phyloP scores from a whole-genome alignment of 2,113 vertebrate genomes.

The Indicator maculatus region DNA sequence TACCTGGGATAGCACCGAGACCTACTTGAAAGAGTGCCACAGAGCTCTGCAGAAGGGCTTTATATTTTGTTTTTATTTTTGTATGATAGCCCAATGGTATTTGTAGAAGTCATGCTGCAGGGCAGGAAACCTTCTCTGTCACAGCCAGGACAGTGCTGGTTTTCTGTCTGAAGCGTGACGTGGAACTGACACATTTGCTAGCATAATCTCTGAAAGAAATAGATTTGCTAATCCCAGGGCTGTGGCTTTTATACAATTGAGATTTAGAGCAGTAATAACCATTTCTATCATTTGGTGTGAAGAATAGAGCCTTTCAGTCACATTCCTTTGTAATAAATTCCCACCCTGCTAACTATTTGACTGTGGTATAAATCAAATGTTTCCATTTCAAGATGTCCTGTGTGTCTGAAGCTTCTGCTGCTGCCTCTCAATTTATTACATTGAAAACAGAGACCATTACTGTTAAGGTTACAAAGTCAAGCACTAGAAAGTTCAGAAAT shows the following conservation, averaged over 20 bases:
- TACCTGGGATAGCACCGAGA: background rate
- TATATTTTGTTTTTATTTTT: background rate
- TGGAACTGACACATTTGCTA: background rate
- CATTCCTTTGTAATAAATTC: conserved; percentile 19
- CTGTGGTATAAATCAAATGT: conserved; percentile 14
- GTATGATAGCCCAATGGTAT: background rate
- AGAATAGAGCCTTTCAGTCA: background rate
- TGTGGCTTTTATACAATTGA: background rate
- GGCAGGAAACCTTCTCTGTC: background rate
- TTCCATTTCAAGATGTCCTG: background rate
- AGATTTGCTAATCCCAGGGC: background rate
- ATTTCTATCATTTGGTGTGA: background rate
- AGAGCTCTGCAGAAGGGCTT: background rate
- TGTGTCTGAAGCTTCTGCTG: background rate
- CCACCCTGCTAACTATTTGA: background rate
- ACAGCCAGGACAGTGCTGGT: background rate
- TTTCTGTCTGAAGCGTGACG: background rate
- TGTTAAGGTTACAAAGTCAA: background rate
- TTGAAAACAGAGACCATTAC: background rate
- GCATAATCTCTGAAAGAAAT: background rate
- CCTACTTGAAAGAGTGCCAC: background rate
- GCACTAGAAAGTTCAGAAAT: background rate
- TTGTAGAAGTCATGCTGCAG: background rate
- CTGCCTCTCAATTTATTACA: background rate
- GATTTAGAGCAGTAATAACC: conserved; percentile 4